phyloP scores from a whole-genome alignment of 2,888 invertebrate genomes.

The Oasisia sp. region DNA sequence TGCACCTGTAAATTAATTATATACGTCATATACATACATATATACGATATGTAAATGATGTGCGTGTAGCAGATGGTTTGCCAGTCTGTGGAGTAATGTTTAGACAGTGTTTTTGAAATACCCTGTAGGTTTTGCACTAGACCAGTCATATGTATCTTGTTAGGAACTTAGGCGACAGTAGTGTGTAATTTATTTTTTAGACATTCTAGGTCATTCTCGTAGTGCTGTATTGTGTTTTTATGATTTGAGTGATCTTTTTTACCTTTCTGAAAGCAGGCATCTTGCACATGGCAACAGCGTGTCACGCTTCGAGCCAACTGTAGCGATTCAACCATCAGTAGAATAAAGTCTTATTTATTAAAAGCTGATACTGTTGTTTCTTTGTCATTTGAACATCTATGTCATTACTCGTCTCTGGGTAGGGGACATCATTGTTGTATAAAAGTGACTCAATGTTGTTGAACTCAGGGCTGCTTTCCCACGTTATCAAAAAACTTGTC shows the following conservation, averaged over 20 bases:
- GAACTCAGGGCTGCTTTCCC: too few species aligned
- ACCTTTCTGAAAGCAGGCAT: constrained; percentile 13
- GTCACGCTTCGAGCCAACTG: neutral
- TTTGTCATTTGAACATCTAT: neutral
- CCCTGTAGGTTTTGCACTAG: constrained; percentile 17
- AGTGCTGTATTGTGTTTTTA: constrained; percentile 10
- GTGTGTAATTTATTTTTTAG: constrained; percentile 17
- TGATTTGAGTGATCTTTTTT: constrained; percentile 17
- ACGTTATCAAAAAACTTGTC: too few species aligned
- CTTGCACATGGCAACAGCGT: neutral
- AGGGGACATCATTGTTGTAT: too few species aligned
- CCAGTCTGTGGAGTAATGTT: constrained; percentile 3
- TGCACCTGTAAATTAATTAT: neutral
- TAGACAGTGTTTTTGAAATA: constrained; percentile 17
- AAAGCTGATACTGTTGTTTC: neutral
- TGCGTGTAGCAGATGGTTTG: neutral
- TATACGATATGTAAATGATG: neutral
- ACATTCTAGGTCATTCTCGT: constrained; percentile 6
- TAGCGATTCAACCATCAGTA: constrained; percentile 17
- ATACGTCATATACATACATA: neutral
- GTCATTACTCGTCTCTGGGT: neutral
- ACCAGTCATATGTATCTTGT: neutral
- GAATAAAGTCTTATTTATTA: constrained; percentile 17
- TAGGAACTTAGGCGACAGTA: neutral
- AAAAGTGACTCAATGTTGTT: too few species aligned